phyloP scores from a whole-genome alignment of 1,140 invertebrate genomes.

The Linepithema humile region DNA sequence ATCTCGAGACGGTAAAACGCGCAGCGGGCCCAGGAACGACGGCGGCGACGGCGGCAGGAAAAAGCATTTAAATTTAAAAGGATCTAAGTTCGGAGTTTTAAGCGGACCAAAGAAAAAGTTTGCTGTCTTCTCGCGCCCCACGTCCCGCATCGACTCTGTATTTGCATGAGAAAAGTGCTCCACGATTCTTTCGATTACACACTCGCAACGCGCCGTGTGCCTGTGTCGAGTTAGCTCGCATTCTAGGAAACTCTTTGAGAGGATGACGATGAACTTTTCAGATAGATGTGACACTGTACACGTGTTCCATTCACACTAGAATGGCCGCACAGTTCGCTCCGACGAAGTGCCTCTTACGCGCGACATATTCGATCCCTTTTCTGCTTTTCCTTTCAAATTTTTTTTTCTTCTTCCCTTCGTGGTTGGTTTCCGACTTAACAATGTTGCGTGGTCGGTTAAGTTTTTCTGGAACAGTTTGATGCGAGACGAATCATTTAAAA shows the following conservation, averaged over 20 bases:
- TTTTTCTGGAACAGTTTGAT: not conserved
- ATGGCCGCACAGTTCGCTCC: not conserved
- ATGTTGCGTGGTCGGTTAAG: not conserved
- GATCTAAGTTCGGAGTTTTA: conserved; percentile 72
- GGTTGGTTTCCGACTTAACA: not conserved
- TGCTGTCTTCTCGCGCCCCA: conserved; percentile 58
- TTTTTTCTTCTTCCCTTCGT: not conserved
- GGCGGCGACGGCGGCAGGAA: not conserved
- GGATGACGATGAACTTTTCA: conserved; percentile 69
- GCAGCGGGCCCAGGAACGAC: conserved; percentile 14
- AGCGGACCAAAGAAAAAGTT: conserved; percentile 70
- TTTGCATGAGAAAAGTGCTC: conserved; percentile 75
- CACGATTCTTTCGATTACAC: conserved; percentile 75
- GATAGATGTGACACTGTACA: conserved; percentile 72
- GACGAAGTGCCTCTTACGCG: conserved; percentile 18
- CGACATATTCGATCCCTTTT: conserved; percentile 46
- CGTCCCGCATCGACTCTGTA: conserved; percentile 53
- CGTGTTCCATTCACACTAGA: conserved; percentile 67
- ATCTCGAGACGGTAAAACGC: conserved; percentile 39
- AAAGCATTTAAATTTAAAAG: conserved; percentile 74
- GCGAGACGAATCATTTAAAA: conserved; percentile 21
- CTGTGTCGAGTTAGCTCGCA: conserved; percentile 55
- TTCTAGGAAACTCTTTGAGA: conserved; percentile 71
- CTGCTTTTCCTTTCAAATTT: conserved; percentile 18
- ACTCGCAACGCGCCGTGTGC: conserved; percentile 62